A percentile compares a stretch with the other conserved stretches of the same genome.
These are phyloP conservation scores for Muscina levida DNA, from an alignment of 2,888 invertebrate species.

Conservation along the genomic window DNA sequence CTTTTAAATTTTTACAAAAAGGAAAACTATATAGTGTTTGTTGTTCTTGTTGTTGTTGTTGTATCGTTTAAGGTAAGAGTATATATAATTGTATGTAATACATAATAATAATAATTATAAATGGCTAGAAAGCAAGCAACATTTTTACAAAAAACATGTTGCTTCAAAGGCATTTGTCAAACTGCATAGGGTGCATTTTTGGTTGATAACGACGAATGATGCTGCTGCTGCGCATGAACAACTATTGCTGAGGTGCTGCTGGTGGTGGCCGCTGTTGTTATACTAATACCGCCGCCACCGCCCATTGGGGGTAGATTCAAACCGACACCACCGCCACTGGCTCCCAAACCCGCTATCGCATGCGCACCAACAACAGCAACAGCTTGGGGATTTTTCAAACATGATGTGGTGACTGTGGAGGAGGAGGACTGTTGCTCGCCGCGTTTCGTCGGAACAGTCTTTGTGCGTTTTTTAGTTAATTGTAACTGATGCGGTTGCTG, in stretches of 20 bases:
- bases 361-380: constrained; percentile 44
- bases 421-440: constrained; percentile 31
- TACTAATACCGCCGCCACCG: constrained; percentile 38
- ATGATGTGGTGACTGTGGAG: constrained; percentile 42
- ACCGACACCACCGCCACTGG: constrained; percentile 14
- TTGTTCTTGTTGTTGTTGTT: constrained; percentile 36
- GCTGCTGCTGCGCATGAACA: constrained; percentile 33
- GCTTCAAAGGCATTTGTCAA: constrained; percentile 68
- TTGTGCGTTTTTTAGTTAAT: constrained; percentile 57
- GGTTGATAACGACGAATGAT: constrained; percentile 56
- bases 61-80: constrained; percentile 38
- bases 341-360: neutral
- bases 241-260: constrained; percentile 25
- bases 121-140: constrained; percentile 65
- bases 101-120: constrained; percentile 36
- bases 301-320: neutral
- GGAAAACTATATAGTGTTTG: constrained; percentile 65
- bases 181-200: constrained; percentile 68
- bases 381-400: constrained; percentile 56
- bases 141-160: constrained; percentile 64
- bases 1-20: constrained; percentile 60
- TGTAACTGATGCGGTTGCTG: constrained; percentile 34
- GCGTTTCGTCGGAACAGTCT: constrained; percentile 58
- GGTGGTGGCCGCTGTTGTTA: constrained; percentile 45
- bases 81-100: no score